phyloP scores from a whole-genome alignment of 1,140 invertebrate genomes.

The Elymnias hypermnestra region DNA sequence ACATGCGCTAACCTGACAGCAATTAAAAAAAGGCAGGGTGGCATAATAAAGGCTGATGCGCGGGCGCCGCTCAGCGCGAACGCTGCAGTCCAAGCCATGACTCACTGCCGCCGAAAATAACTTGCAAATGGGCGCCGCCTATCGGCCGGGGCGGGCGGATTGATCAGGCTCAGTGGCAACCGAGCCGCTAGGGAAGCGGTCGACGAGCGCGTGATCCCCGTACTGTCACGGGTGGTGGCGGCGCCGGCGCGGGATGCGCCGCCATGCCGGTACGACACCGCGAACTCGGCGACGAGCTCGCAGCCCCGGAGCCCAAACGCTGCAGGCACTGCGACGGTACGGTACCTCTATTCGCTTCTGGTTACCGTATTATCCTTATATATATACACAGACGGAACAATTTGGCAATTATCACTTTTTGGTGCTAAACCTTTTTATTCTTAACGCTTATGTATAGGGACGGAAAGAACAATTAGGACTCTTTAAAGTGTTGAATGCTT shows the following conservation, averaged over 20 bases:
- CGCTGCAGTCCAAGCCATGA: slow-evolving; percentile 59
- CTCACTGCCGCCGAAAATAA: slow-evolving; percentile 68
- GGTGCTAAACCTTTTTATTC: no score
- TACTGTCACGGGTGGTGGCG: slow-evolving; percentile 54
- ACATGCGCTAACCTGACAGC: neutral
- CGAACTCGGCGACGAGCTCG: slow-evolving; percentile 67
- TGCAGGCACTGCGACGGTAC: slow-evolving; percentile 76
- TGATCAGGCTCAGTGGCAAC: slow-evolving; percentile 62
- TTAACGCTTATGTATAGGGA: no score
- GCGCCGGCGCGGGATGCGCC: slow-evolving; percentile 70
- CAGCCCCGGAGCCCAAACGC: slow-evolving; percentile 74
- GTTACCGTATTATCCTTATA: slow-evolving; percentile 1
- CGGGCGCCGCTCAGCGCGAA: slow-evolving; percentile 50
- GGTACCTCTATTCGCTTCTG: slow-evolving; percentile 11
- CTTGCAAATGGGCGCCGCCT: slow-evolving; percentile 62
- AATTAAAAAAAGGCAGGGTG: slow-evolving; percentile 20
- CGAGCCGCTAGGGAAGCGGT: slow-evolving; percentile 58
- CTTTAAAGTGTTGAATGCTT: no score
- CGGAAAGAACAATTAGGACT: no score
- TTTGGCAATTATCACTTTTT: no score
- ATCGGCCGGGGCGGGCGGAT: slow-evolving; percentile 62
- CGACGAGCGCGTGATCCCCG: slow-evolving; percentile 41
- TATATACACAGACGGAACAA: no score
- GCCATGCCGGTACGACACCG: slow-evolving; percentile 74
- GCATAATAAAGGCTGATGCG: slow-evolving; percentile 54